Evolutionary conservation across 2,888 invertebrate species (phyloP).

Genomic region (Dryocosmus kuriphilus): DNA sequence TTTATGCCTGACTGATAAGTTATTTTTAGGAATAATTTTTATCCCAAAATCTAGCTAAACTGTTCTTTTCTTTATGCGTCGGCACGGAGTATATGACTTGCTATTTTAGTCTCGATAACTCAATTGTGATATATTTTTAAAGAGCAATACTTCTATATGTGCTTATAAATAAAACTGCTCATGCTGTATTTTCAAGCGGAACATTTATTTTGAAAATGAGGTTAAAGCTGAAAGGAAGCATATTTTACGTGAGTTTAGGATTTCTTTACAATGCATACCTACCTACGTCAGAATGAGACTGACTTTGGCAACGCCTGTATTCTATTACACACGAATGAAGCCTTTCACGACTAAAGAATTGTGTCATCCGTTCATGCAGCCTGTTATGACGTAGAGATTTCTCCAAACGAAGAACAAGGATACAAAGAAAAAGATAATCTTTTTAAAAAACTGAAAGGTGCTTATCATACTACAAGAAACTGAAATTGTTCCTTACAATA

Average conservation of each 20-base stretch:
- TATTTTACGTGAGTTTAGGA: conserved; percentile 27
- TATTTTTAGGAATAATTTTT: too few species aligned
- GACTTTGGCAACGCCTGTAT: conserved; percentile 30
- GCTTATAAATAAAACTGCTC: background rate
- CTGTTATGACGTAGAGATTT: conserved; percentile 32
- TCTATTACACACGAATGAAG: conserved; percentile 27
- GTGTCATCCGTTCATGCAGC: conserved; percentile 36
- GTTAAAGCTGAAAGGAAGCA: conserved; percentile 21
- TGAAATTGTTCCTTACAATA: background rate
- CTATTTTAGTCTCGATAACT: too few species aligned
- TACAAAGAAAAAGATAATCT: background rate
- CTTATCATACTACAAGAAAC: background rate
- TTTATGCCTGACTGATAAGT: too few species aligned
- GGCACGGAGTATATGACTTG: too few species aligned
- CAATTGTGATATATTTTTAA: too few species aligned
- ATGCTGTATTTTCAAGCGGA: background rate
- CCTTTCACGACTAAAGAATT: conserved; percentile 31
- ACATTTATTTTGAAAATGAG: conserved; percentile 11
- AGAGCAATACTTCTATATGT: background rate
- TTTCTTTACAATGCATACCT: conserved; percentile 17
- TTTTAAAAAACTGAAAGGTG: background rate
- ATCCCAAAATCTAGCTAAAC: too few species aligned
- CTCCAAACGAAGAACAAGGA: conserved; percentile 20
- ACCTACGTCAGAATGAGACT: conserved; percentile 29
- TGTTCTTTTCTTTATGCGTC: too few species aligned